phyloP scores from a whole-genome alignment of 2,113 vertebrate genomes.

The Falco punctatus region DNA sequence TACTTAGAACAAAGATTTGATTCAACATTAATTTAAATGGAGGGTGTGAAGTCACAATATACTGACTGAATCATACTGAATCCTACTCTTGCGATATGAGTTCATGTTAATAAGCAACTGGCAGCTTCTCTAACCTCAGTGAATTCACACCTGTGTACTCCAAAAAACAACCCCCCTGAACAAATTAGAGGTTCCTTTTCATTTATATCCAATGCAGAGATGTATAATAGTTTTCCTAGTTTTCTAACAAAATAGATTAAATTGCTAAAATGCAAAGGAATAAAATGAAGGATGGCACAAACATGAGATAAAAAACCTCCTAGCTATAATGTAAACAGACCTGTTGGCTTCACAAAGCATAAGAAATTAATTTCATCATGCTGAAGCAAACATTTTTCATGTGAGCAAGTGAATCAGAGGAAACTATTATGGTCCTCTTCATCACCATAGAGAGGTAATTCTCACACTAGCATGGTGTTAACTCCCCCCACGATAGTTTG shows the following conservation, averaged over 20 bases:
- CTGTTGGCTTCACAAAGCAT: background rate
- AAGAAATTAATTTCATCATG: background rate
- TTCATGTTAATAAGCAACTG: background rate
- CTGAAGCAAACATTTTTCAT: background rate
- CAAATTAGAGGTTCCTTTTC: background rate
- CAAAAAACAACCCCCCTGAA: background rate
- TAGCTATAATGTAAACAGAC: background rate
- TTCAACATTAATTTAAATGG: background rate
- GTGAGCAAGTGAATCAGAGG: background rate
- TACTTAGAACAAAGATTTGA: background rate
- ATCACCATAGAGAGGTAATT: background rate
- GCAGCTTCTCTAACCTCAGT: background rate
- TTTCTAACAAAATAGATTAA: background rate
- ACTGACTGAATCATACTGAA: background rate
- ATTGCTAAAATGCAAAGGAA: background rate
- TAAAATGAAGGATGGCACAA: background rate
- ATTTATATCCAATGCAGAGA: background rate
- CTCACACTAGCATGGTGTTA: background rate
- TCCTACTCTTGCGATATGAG: background rate
- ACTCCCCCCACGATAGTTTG: background rate
- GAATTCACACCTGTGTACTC: background rate
- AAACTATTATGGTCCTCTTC: background rate
- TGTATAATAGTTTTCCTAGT: background rate
- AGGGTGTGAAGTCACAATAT: background rate
- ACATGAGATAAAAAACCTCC: background rate